Base-by-base conservation (phyloP, 2,113 vertebrate genomes). In the Malurus melanocephalus region DNA sequence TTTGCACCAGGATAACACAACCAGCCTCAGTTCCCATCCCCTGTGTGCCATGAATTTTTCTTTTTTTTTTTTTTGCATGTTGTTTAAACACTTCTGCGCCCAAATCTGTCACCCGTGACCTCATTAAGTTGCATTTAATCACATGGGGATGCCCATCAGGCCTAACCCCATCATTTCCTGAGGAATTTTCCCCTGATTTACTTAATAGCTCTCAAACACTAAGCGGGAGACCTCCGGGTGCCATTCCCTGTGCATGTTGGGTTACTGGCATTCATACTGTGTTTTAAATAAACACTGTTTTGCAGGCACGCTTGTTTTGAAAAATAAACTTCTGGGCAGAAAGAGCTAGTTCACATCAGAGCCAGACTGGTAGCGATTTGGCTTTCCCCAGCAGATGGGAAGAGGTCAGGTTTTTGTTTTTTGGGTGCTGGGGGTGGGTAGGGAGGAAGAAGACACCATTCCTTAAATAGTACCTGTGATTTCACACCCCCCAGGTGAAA, bases 81-180 rank as follows among this genome's bases (percentile, higher is more conserved):
- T 67, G 27, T 85, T 92, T 78, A 88, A 93, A 85, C 83, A 84
- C 21, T 87, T 90, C 88, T 90, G 77, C 1, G 0, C 74, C 77
- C 80, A 71, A 93, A 87, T 76, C 84, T 85, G 74, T 92, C 91
- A 95, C 93, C 91, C 7, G 0, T 95, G 91, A 90, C 94, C 89
- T 93, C 91, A 92, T 95, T 93, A 96, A 93, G 89, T 77, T 93
- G 60, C 79, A 85, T 83, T 95, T 92, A 93, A 92, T 92, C 93
- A 91, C 74, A 71, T 1, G 1, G 87, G 67, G 88, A 88, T 93
- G 78, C 83, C 86, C 92, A 94, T 90, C 92, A 93, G 74, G 84
- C 59, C 83, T 90, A 94, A 93, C 85, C 65, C 86, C 84, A 94
- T 66, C 55, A 87, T 93, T 93, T 94, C 88, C 84, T 94, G 80